Evolutionary conservation across 2,113 vertebrate species (phyloP).

Genomic region (Cynocephalus volans): DNA sequence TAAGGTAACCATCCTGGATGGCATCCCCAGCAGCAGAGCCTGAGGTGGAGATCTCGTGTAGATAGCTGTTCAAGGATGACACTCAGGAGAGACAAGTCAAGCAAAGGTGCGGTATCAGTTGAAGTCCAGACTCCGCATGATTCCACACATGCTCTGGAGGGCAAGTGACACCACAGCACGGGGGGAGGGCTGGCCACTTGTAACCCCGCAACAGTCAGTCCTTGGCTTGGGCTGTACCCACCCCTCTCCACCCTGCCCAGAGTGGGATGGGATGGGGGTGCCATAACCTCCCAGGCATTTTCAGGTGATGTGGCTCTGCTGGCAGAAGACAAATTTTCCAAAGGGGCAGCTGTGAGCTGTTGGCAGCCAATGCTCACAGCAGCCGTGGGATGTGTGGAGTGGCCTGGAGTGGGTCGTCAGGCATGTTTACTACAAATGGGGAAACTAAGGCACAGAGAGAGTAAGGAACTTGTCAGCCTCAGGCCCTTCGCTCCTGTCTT

Average conservation of each 20-base stretch:
- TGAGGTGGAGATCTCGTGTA: not conserved
- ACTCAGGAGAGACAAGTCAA: not conserved
- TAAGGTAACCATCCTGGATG: not conserved
- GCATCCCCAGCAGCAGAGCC: not conserved
- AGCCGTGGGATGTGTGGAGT: not conserved
- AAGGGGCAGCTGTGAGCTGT: not conserved
- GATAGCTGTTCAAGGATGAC: not conserved
- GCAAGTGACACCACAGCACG: fast-evolving
- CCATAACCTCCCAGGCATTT: not conserved
- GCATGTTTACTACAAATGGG: too few relatives aligned
- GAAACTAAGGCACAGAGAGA: not conserved
- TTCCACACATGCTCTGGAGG: not conserved
- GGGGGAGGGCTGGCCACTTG: not conserved
- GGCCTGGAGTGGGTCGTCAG: not conserved
- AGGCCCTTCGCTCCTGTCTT: not conserved
- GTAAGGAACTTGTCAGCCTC: not conserved
- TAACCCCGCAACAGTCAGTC: not conserved
- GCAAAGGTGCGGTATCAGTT: fast-evolving
- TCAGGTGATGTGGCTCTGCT: not conserved
- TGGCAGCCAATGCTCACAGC: not conserved
- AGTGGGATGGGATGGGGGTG: not conserved
- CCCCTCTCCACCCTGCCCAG: too few relatives aligned
- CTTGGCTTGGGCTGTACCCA: not conserved
- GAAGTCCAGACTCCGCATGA: not conserved
- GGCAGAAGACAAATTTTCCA: not conserved